phyloP scores from a whole-genome alignment of 2,113 vertebrate genomes.

The Antigone vipio region DNA sequence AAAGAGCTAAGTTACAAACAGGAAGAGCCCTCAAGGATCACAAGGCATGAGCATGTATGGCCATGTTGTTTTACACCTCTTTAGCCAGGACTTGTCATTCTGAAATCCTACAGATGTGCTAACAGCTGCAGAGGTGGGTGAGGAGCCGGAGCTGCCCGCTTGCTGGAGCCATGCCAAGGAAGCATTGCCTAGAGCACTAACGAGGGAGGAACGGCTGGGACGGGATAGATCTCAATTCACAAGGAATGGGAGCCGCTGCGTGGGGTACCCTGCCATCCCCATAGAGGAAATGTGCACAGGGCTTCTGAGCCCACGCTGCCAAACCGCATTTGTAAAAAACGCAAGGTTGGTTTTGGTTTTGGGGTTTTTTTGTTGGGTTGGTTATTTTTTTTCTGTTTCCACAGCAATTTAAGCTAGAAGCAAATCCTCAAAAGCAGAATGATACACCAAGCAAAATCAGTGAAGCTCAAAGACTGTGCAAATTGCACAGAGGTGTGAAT shows the following conservation, averaged over 20 bases:
- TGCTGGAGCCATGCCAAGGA: background rate
- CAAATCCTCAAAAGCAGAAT: conserved; percentile 22
- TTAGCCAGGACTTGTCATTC: conserved; percentile 13
- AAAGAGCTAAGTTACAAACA: background rate
- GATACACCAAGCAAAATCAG: conserved; percentile 28
- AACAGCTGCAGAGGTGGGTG: conserved; percentile 40
- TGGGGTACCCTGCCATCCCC: background rate
- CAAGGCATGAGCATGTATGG: background rate
- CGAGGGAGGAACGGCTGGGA: background rate
- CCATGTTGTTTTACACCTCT: conserved; percentile 4
- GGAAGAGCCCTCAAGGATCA: background rate
- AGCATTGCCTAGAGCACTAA: background rate
- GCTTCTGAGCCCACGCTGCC: background rate
- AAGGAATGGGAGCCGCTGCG: background rate
- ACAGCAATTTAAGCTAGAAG: conserved; percentile 11
- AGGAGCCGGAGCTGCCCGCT: background rate
- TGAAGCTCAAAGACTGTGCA: conserved; percentile 27
- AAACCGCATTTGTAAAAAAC: background rate
- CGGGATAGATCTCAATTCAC: background rate
- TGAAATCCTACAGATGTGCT: conserved; percentile 42
- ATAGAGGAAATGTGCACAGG: background rate
- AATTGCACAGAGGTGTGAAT: conserved; percentile 40
- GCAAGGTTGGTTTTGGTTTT: too few relatives aligned
- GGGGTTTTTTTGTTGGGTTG: too few relatives aligned
- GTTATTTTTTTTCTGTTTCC: background rate